Evolutionary conservation across 2,113 vertebrate species (phyloP).

Genomic region (Burhinus oedicnemus): DNA sequence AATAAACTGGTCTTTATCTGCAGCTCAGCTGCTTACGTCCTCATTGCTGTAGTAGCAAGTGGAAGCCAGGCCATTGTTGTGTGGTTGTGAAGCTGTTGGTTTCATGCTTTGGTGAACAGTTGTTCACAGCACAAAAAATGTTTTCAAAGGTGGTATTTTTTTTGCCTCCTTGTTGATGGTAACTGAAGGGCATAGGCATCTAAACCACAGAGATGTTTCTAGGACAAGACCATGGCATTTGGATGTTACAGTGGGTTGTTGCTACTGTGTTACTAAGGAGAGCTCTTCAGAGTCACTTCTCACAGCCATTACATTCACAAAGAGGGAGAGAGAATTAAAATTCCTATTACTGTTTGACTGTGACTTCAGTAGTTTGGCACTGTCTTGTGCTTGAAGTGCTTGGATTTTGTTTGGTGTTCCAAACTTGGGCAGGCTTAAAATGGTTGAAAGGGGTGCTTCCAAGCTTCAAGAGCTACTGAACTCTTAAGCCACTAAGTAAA

Average conservation of each 20-base stretch:
- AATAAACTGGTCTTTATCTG: background rate
- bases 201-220: background rate
- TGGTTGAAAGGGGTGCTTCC: background rate
- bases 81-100: background rate
- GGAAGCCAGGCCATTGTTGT: accelerated
- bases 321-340: background rate
- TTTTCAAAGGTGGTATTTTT: background rate
- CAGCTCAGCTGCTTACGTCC: background rate
- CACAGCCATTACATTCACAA: background rate
- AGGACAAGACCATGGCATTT: background rate
- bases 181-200: background rate
- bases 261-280: background rate
- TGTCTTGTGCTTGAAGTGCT: background rate
- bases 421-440: background rate
- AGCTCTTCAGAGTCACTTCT: background rate
- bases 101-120: background rate
- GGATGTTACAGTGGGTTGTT: background rate
- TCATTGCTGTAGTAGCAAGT: background rate
- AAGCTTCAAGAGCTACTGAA: background rate
- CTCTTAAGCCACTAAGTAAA: background rate
- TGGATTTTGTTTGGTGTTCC: background rate
- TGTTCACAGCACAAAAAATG: background rate
- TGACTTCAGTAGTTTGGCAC: background rate
- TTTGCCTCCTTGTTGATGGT: background rate
- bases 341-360: background rate